Percentiles rank a stretch among this genome's conserved stretches.
phyloP scores from a whole-genome alignment of 2,113 vertebrate species.

The Gobio gobio region DNA sequence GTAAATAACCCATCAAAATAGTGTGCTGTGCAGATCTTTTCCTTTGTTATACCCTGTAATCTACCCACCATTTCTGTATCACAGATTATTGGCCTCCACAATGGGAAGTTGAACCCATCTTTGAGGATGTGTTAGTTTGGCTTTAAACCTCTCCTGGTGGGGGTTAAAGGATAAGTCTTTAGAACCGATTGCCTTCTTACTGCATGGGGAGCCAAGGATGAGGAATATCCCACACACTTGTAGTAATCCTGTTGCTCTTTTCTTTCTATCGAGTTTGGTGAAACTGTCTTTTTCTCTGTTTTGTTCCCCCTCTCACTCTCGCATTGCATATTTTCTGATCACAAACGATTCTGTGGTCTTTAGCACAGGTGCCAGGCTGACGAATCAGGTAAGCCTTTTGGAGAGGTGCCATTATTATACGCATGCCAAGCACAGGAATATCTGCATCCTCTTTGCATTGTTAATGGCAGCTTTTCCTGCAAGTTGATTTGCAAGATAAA shows the following conservation, averaged over 20 bases:
- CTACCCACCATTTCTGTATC: neutral
- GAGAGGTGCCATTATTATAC: constrained; percentile 78
- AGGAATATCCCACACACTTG: constrained; percentile 74
- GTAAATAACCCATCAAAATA: too few species aligned
- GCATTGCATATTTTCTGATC: constrained; percentile 64
- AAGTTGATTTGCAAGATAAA: constrained; percentile 81
- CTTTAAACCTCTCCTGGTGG: constrained; percentile 49
- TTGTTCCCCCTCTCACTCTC: constrained; percentile 16
- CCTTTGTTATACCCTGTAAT: neutral
- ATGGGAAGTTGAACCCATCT: constrained; percentile 59
- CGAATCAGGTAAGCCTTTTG: constrained; percentile 80
- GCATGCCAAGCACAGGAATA: constrained; percentile 77
- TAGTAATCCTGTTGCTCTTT: constrained; percentile 65
- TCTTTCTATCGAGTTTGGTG: constrained; percentile 60
- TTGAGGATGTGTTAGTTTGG: constrained; percentile 53
- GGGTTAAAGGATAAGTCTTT: constrained; percentile 48
- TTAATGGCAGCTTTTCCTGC: constrained; percentile 77
- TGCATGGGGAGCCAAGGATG: constrained; percentile 63
- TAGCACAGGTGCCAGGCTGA: constrained; percentile 70
- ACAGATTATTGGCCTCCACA: constrained; percentile 62
- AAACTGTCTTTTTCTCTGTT: constrained; percentile 32
- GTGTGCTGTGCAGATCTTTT: neutral
- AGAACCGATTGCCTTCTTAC: constrained; percentile 19
- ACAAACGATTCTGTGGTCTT: constrained; percentile 70
- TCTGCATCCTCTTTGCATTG: constrained; percentile 73